Conservation (phyloP, 1,140 invertebrate genomes). For the Diorhabda sublineata region DNA sequence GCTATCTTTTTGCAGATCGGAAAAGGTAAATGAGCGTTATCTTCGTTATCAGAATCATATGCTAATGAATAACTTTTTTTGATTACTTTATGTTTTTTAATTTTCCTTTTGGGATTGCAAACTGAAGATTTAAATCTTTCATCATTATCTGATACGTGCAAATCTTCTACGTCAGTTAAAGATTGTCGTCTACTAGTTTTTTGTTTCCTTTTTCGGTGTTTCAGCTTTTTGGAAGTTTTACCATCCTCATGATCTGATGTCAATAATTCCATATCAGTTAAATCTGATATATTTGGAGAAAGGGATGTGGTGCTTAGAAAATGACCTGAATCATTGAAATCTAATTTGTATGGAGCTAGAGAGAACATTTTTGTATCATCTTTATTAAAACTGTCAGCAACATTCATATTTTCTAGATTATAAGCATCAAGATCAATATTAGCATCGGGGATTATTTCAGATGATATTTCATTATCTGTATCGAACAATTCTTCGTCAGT, state of each 20-base stretch:
- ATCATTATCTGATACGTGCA: constrained; percentile 49
- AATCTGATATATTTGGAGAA: constrained; percentile 20
- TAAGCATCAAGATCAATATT: constrained; percentile 20
- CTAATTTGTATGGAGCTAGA: not conserved
- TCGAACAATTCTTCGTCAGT: constrained; percentile 44
- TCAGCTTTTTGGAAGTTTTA: constrained; percentile 23
- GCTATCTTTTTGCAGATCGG: constrained; percentile 27
- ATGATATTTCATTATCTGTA: constrained; percentile 34
- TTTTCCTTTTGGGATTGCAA: constrained; percentile 16
- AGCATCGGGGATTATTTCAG: constrained; percentile 15
- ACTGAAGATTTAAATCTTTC: not conserved
- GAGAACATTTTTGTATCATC: not conserved
- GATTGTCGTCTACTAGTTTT: constrained; percentile 38
- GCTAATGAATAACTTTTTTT: constrained; percentile 16
- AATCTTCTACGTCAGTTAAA: constrained; percentile 50
- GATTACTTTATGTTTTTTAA: constrained; percentile 1
- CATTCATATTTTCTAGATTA: constrained; percentile 17
- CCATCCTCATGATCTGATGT: constrained; percentile 31
- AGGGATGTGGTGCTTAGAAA: constrained; percentile 4
- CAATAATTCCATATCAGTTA: constrained; percentile 43
- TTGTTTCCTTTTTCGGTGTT: constrained; percentile 10
- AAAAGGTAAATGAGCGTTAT: constrained; percentile 25
- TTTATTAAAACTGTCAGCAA: constrained; percentile 11
- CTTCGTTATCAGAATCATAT: constrained; percentile 30
- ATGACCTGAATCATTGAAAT: constrained; percentile 5